Conservation (phyloP, 2,888 invertebrate species). For the Rhamphomyia laevipes region DNA sequence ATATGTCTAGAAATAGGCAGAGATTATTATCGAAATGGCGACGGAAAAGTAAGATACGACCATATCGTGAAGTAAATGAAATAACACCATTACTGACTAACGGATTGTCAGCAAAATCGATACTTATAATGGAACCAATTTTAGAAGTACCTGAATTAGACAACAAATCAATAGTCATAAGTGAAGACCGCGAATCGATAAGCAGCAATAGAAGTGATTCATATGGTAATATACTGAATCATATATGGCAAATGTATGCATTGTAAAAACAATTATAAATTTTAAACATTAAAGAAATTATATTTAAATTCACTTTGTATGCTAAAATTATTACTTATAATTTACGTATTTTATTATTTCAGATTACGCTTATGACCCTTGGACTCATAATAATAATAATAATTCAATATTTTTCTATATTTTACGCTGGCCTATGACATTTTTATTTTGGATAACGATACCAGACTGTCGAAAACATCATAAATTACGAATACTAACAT, state of each 20-base stretch:
- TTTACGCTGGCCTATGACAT: conserved; percentile 61
- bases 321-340: neutral
- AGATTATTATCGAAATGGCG: conserved; percentile 15
- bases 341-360: neutral
- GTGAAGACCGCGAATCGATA: no score
- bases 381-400: conserved; percentile 43
- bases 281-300: no score
- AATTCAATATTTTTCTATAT: conserved; percentile 46
- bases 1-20: conserved; percentile 43
- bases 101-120: neutral
- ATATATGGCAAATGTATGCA: no score
- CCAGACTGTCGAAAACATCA: conserved; percentile 61
- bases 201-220: neutral
- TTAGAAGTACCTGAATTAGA: no score
- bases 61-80: conserved; percentile 33
- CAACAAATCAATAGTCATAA: no score
- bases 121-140: no score
- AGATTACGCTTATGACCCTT: conserved; percentile 29
- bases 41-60: conserved; percentile 30
- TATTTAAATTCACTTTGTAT: no score
- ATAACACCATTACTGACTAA: conserved; percentile 32
- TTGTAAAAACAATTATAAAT: no score
- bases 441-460: conserved; percentile 57
- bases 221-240: neutral
- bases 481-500: conserved; percentile 53